These are phyloP conservation scores for Prunella fulvescens DNA, from an alignment of 2,113 vertebrate genomes.

Conservation along the genomic window DNA sequence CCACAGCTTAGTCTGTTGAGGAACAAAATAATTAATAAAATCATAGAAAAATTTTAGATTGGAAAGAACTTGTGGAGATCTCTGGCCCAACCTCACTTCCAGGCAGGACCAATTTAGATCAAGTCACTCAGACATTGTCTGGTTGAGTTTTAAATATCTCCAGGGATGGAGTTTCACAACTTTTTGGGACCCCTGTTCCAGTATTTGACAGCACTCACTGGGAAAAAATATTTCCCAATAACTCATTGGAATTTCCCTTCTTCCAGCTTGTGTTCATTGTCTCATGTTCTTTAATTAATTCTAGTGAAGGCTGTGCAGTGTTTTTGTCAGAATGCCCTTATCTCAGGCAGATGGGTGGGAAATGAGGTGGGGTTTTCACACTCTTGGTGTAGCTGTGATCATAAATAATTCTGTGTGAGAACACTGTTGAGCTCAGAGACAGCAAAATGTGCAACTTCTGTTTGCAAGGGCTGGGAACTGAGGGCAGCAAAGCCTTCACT, in stretches of 20 bases:
- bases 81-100: not conserved
- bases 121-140: not conserved
- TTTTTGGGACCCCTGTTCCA: not conserved
- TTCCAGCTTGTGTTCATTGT: not conserved
- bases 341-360: not conserved
- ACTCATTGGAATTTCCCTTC: not conserved
- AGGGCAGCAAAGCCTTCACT: not conserved
- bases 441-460: not conserved
- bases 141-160: not conserved
- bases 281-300: not conserved
- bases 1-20: not conserved
- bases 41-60: not conserved
- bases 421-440: not conserved
- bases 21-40: not conserved
- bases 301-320: not conserved
- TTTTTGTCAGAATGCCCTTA: not conserved
- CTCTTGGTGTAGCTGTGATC: not conserved
- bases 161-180: slow-evolving; percentile 7
- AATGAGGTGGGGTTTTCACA: not conserved
- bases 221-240: not conserved
- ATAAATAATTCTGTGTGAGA: not conserved
- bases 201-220: not conserved
- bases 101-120: not conserved
- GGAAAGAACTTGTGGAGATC: not conserved
- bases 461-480: not conserved